These are phyloP conservation scores for Amblyopsis rosae DNA, from an alignment of 2,113 vertebrate genomes.

Conservation along the genomic window DNA sequence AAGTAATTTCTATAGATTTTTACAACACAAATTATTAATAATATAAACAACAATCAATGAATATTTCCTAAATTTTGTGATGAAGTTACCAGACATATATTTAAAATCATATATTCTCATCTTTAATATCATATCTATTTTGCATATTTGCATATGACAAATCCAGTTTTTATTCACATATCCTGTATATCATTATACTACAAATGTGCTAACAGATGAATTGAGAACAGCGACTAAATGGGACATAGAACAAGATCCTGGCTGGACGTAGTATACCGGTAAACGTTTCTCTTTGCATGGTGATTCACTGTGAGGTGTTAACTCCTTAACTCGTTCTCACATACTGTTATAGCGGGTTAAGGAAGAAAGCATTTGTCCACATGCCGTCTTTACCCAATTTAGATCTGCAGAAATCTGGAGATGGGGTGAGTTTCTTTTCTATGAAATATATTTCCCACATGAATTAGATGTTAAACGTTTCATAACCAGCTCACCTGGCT, in stretches of 20 bases:
- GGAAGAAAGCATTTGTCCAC: constrained; percentile 98
- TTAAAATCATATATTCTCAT: no score
- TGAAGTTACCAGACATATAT: no score
- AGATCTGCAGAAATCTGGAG: constrained; percentile 94
- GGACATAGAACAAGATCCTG: neutral
- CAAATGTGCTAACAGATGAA: neutral
- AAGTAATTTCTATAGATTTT: no score
- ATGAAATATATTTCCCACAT: no score
- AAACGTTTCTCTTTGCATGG: neutral
- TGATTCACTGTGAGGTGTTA: neutral
- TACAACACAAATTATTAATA: no score
- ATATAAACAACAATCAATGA: no score
- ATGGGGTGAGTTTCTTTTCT: constrained; percentile 83
- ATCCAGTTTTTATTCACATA: neutral
- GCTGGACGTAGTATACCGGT: neutral
- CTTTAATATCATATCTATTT: no score
- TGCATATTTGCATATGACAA: no score
- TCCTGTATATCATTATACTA: neutral
- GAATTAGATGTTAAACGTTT: no score
- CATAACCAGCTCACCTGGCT: neutral
- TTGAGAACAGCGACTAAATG: neutral
- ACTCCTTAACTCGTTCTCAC: constrained; percentile 87
- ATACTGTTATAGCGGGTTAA: constrained; percentile 98
- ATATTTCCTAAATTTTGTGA: no score
- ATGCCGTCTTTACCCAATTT: constrained; percentile 97